Base-by-base conservation (phyloP, 2,888 invertebrate genomes). In the Aethes cnicana region DNA sequence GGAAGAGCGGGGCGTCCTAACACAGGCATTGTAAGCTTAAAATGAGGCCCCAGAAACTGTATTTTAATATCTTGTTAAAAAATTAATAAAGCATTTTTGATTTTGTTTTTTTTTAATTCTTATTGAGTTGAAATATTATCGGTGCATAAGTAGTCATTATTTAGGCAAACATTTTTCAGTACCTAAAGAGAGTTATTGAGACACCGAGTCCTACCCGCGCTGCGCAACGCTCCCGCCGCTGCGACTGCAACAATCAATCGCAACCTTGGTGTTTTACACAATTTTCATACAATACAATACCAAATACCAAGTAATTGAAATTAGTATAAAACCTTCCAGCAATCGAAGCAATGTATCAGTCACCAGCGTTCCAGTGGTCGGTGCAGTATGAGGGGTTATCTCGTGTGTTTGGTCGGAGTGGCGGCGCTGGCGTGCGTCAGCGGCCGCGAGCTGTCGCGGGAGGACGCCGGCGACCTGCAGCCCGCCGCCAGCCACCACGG, bases 351-450 rank as follows among this genome's bases (percentile, higher is more conserved):
- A 68, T 58, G 52, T 64, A 87, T 82, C 87, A 87, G 81, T 88
- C 77, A 76, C 62, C 68, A 66, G 69, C 58, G 66, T 71, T 63
- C 69, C 68, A 66, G 71, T 68, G 62, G 68, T 66, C 72, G 63
- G 71, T 71, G 67, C 70, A 74, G 74, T 56, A 89, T 89, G 89
- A 87, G 81, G 75, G 69, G 59, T 57, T 69, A 80, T 67, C 55
- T 86, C 43, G 61, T 87, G 64, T 77, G 80, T 64, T 81, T 82
- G 80, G 67, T 91, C 75, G 69, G 80, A 59, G 37, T 91, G 65
- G 75, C 90, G 81, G 80, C 91, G 76, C 64, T 92, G 75, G 80
- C 92, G 55, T 81, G 88, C 63, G 76, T 90, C 65, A 78, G 91
- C 78, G 69, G 91, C 68, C 88, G 92, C 36, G 90, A 91, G 57